These are phyloP conservation scores for Sarcophaga subvicina DNA, from an alignment of 2,888 invertebrate genomes.

Conservation along the genomic window DNA sequence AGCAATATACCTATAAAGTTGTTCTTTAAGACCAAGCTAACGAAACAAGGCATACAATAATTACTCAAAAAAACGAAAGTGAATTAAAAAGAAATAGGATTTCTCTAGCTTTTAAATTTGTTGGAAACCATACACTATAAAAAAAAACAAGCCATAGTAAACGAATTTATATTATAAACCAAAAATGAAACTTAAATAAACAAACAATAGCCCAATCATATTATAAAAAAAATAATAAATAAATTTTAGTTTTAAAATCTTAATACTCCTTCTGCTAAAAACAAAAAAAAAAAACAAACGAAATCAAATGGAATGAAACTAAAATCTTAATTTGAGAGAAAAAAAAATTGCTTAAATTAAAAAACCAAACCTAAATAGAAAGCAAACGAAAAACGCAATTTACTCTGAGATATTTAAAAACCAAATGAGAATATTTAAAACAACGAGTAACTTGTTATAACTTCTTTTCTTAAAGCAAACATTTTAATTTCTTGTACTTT, in stretches of 20 bases:
- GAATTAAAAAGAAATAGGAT: background rate
- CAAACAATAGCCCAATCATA: constrained; percentile 67
- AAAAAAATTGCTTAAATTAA: constrained; percentile 63
- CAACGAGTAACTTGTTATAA: constrained; percentile 63
- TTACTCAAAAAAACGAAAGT: background rate
- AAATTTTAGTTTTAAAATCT: constrained; percentile 10
- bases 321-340: background rate
- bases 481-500: constrained; percentile 50
- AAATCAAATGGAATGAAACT: constrained; percentile 67
- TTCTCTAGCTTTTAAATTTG: constrained; percentile 30
- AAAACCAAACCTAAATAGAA: constrained; percentile 44
- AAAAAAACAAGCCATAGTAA: constrained; percentile 57
- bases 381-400: constrained; percentile 81
- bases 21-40: background rate
- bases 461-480: constrained; percentile 47
- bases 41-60: background rate
- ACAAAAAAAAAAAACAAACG: constrained; percentile 14
- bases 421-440: constrained; percentile 30
- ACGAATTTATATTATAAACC: constrained; percentile 54
- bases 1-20: constrained; percentile 49
- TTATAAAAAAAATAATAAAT: constrained; percentile 24
- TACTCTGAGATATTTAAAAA: constrained; percentile 53
- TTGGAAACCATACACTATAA: constrained; percentile 39
- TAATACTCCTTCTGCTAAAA: constrained; percentile 23
- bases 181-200: constrained; percentile 30